phyloP scores from a whole-genome alignment of 2,888 invertebrate genomes.

The Limnephilus rhombicus region DNA sequence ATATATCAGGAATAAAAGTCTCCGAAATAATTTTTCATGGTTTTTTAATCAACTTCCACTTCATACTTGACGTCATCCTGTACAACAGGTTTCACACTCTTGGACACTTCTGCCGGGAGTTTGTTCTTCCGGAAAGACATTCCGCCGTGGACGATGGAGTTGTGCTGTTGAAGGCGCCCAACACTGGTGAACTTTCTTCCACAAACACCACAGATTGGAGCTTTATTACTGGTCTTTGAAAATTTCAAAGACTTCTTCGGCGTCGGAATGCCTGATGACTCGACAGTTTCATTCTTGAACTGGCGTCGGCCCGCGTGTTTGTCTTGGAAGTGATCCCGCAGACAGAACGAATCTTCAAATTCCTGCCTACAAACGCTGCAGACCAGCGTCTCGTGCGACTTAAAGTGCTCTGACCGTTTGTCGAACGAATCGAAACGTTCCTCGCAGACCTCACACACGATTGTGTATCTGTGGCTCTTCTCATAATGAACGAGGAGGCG shows the following conservation, averaged over 20 bases:
- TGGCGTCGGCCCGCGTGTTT: not conserved
- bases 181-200: conserved; percentile 55
- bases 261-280: not conserved
- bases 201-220: conserved; percentile 52
- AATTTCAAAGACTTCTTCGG: conserved; percentile 41
- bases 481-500: conserved; percentile 33
- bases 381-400: not conserved
- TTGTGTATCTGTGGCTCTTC: not conserved
- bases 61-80: too few relatives aligned
- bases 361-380: conserved; percentile 36
- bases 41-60: too few relatives aligned
- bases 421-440: conserved; percentile 26
- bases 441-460: conserved; percentile 30
- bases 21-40: too few relatives aligned
- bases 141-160: conserved; percentile 45
- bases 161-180: conserved; percentile 53
- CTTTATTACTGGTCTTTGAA: conserved; percentile 41
- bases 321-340: conserved; percentile 28
- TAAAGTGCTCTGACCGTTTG: conserved; percentile 24
- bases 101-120: too few relatives aligned
- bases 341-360: not conserved
- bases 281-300: not conserved
- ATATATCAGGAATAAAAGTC: too few relatives aligned
- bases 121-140: too few relatives aligned
- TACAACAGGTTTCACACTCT: too few relatives aligned